Evolutionary conservation across 2,888 invertebrate species (phyloP), one percentile per base, ranked within the genome.

Genomic region (Scrobipalpa costella): DNA sequence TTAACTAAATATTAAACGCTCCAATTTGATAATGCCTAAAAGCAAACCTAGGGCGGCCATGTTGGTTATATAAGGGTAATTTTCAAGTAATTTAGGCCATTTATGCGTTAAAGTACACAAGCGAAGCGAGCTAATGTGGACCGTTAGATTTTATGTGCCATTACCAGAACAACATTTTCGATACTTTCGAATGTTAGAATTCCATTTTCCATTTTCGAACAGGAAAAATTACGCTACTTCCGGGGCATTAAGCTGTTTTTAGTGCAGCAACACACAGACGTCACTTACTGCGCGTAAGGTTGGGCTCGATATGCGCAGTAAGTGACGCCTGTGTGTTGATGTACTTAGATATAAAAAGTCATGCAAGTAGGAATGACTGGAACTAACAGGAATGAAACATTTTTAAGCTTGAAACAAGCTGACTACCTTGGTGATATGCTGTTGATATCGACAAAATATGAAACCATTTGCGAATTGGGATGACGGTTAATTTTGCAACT

Each of bases 71-170:
- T 59, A 40, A 7, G 44, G 47, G 55, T 52, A 55, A 62, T 64
- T 64, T 64, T 50, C 19, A 50, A 52, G 64, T 58, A 64, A 64
- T 64, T 64, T 64, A 59, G 19, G 21, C 44, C 59, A 40, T 62
- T 52, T 50, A 27, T 40, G 50, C 17, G 50, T 62, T 52, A 57
- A 60, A 60, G 55, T 63, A 60, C 58, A 58, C 60, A 60, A 19
- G 59, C 44, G 34, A 9, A 60, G 17, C 40, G 19, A 44, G 50
- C 64, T 62, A 62, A 63, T 65, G 57, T 40, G 7, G 59, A 36
- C 47, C 47, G 60, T 65, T 49, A 60, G 57, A 63, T 65, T 65
- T 65, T 65, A 65, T 65, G 57, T 21, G 34, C 59, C 59, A 59
- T 64, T 64, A 59, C 13, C 34, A 33, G n/a, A 15, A n/a, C 19